Evolutionary conservation across 2,797 vertebrate species (phyloP).

Genomic region (Philypnodon macrostomus): DNA sequence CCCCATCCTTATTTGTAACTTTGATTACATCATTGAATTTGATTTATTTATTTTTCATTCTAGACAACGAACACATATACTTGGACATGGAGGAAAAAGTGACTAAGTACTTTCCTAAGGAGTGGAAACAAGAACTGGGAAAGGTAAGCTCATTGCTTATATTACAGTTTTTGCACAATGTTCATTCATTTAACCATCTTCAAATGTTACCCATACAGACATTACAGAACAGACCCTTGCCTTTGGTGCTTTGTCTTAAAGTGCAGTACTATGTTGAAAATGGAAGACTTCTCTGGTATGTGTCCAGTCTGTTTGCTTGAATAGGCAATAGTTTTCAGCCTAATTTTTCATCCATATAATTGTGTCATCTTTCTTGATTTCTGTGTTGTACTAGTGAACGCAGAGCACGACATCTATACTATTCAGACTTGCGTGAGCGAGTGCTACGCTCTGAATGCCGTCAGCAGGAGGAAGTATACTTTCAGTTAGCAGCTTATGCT

Average conservation of each 20-base stretch:
- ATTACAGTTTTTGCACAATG: too few species aligned
- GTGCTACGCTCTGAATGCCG: constrained; percentile 85
- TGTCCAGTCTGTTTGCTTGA: too few species aligned
- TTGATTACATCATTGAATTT: not conserved
- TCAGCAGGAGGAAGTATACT: constrained; percentile 90
- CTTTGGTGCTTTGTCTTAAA: constrained; percentile 83
- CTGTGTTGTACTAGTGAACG: constrained; percentile 75
- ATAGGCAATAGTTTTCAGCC: too few species aligned
- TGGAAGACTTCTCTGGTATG: constrained; percentile 85
- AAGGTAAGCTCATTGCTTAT: too few species aligned
- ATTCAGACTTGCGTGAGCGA: constrained; percentile 83
- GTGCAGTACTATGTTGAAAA: constrained; percentile 90
- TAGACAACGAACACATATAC: constrained; percentile 90
- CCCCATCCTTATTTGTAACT: constrained; percentile 1
- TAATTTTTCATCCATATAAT: too few species aligned
- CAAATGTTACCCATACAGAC: constrained; percentile 66
- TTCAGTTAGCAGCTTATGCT: constrained; percentile 87
- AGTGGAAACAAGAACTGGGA: constrained; percentile 81
- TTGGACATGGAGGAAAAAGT: constrained; percentile 90
- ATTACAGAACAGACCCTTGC: constrained; percentile 72
- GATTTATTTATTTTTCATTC: constrained; percentile 36
- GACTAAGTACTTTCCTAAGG: constrained; percentile 86
- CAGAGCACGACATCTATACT: constrained; percentile 84
- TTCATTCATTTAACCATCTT: not conserved
- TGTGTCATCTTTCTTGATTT: constrained; percentile 8